phyloP scores from a whole-genome alignment of 2,797 vertebrate species.

The Lagorchestes hirsutus region DNA sequence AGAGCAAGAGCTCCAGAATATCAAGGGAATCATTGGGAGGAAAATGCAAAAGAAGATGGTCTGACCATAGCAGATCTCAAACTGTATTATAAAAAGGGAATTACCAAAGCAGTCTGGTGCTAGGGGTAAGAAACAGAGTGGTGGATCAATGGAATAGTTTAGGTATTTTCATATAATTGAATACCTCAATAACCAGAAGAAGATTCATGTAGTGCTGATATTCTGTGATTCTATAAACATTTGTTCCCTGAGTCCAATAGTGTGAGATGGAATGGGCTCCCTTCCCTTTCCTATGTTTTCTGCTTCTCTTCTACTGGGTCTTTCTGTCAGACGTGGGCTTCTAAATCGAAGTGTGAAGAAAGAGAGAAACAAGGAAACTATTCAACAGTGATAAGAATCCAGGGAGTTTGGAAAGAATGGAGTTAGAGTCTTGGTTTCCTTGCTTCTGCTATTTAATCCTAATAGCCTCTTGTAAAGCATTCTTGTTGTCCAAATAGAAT shows the following conservation, averaged over 20 bases:
- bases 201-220: conserved; percentile 71
- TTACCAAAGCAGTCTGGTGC: too few species aligned
- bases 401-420: background rate
- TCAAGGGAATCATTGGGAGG: too few species aligned
- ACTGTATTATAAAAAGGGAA: too few species aligned
- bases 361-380: background rate
- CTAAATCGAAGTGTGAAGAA: background rate
- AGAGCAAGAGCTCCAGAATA: too few species aligned
- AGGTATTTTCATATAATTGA: background rate
- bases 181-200: conserved; percentile 42
- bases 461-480: background rate
- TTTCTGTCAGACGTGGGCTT: background rate
- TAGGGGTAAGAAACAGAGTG: too few species aligned
- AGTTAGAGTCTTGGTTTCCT: background rate
- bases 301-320: background rate
- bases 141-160: background rate
- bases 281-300: background rate
- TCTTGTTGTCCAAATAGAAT: background rate
- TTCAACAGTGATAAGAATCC: background rate
- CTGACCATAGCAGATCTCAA: too few species aligned
- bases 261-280: background rate
- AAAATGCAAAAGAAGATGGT: too few species aligned
- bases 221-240: conserved; percentile 31
- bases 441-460: background rate
- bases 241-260: background rate